Conservation (phyloP, 2,888 invertebrate genomes). For the Aricia artaxerxes region DNA sequence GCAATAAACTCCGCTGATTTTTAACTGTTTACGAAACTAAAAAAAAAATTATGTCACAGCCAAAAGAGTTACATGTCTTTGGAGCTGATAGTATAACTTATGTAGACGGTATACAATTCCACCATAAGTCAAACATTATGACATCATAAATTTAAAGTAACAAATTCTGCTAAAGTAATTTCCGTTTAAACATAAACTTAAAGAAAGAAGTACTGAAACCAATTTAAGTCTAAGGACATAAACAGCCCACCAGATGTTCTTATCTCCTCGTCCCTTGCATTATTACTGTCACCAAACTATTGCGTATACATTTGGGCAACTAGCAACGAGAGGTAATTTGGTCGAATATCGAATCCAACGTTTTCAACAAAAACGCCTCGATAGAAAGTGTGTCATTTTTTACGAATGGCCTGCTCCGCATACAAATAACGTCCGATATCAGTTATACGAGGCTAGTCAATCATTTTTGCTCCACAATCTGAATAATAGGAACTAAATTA, state of each 20-base stretch:
- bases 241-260: neutral
- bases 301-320: constrained; percentile 34
- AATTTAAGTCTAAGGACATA: neutral
- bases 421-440: constrained; percentile 34
- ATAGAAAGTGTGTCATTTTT: constrained; percentile 36
- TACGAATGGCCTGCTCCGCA: constrained; percentile 32
- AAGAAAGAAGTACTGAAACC: no score
- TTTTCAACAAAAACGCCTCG: constrained; percentile 31
- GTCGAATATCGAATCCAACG: constrained; percentile 30
- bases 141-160: neutral
- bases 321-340: constrained; percentile 5
- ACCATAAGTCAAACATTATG: neutral
- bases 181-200: no score
- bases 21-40: neutral
- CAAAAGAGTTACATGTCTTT: neutral
- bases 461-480: constrained; percentile 23
- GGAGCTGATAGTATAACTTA: neutral
- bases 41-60: neutral
- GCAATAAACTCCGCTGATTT: neutral
- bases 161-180: no score
- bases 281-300: constrained; percentile 53
- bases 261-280: constrained; percentile 49
- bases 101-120: neutral
- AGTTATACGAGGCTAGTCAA: constrained; percentile 34
- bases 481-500: neutral